These are phyloP conservation scores for Tangara arthus DNA, from an alignment of 2,797 vertebrate species.

Conservation along the genomic window DNA sequence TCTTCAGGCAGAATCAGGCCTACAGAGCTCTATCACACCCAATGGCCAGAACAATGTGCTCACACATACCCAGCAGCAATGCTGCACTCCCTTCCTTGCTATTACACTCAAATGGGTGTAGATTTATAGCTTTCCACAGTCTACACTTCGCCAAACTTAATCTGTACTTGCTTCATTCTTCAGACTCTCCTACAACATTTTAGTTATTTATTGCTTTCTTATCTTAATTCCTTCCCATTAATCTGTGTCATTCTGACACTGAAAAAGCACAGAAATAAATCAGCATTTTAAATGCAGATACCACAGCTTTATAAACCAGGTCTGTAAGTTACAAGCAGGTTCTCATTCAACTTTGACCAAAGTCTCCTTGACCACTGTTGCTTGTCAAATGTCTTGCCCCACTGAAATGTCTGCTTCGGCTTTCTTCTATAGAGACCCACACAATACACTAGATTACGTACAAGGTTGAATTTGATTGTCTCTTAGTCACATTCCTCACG, in stretches of 20 bases:
- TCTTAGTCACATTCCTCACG: neutral
- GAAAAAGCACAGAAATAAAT: neutral
- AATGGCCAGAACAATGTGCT: neutral
- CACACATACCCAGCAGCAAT: neutral
- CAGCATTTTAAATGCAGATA: neutral
- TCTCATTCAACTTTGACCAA: neutral
- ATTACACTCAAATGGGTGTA: neutral
- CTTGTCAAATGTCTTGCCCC: neutral
- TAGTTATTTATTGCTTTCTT: slow-evolving; percentile 44
- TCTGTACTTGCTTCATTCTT: neutral
- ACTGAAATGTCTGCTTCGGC: neutral
- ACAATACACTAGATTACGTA: neutral
- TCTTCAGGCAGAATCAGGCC: neutral
- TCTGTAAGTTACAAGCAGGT: neutral
- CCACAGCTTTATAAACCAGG: neutral
- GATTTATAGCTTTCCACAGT: slow-evolving; percentile 14
- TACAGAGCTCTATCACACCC: neutral
- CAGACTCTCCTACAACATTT: neutral
- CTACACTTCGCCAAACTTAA: neutral
- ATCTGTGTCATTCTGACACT: neutral
- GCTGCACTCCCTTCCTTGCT: neutral
- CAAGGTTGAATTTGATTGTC: neutral
- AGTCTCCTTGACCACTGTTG: neutral
- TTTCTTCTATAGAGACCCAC: neutral
- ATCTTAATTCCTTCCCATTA: slow-evolving; percentile 15